Evolutionary conservation across 2,888 invertebrate genomes (phyloP).

Genomic region (Drosophila melanosoma): DNA sequence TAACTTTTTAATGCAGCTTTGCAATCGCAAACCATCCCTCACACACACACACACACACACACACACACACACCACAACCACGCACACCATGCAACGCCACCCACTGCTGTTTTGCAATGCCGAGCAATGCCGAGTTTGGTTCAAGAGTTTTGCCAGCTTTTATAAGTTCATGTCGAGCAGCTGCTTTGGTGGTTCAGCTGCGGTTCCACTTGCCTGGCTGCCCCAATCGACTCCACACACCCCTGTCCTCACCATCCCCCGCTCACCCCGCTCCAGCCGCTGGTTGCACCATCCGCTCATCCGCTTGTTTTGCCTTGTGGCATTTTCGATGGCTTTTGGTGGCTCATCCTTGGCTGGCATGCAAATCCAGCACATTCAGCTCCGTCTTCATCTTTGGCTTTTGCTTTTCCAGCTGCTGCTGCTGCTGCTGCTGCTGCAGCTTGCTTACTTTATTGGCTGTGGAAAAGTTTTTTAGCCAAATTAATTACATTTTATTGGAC

Average conservation of each 20-base stretch:
- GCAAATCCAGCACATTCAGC: slow-evolving; percentile 12
- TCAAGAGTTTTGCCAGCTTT: slow-evolving; percentile 70
- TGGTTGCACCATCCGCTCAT: slow-evolving; percentile 22
- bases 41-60: background rate
- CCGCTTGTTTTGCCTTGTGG: slow-evolving; percentile 40
- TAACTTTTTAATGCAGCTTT: slow-evolving; percentile 79
- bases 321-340: slow-evolving; percentile 19
- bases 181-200: slow-evolving; percentile 55
- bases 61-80: background rate
- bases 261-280: background rate
- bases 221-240: background rate
- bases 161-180: slow-evolving; percentile 76
- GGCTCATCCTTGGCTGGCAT: slow-evolving; percentile 17
- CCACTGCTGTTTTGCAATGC: background rate
- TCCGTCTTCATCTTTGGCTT: slow-evolving; percentile 54
- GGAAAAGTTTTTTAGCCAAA: slow-evolving; percentile 68
- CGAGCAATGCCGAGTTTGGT: slow-evolving; percentile 28
- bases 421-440: slow-evolving; percentile 22
- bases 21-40: slow-evolving; percentile 15
- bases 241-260: background rate
- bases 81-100: background rate
- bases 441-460: slow-evolving; percentile 67
- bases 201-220: slow-evolving; percentile 23
- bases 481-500: slow-evolving; percentile 79
- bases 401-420: slow-evolving; percentile 33